Base-by-base conservation (phyloP, 2,888 invertebrate genomes). In the Cerceris ruficornis region DNA sequence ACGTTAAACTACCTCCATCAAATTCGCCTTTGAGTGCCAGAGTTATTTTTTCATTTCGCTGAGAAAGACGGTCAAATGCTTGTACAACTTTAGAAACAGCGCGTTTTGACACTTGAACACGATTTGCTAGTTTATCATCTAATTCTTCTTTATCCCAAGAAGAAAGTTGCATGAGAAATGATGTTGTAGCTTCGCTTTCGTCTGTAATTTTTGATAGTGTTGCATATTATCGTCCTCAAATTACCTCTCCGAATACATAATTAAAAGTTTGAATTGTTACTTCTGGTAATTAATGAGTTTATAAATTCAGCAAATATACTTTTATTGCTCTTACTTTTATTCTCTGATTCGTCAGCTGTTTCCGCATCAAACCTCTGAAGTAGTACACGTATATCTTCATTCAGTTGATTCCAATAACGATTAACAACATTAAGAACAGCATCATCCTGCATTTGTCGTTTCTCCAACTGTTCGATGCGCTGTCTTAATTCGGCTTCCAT, bases 131-230 rank as follows among this genome's bases (percentile, higher is more conserved):
- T 92, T 98, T 98, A 84, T 98, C 98, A 89, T 99, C 99, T 69
- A 99, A 93, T 91, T 99, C 99, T 89, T 98, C 98, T 90, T 98
- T 98, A 91, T 99, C 99, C 98, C 99, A 99, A 0, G 98, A 98
- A 0, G 98, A 98, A 54, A 99, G 92, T 90, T 98, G 97, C 93
- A 98, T 97, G 58, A 99, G 94, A 93, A 99, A 99, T 7, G 98
- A 98, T 8, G 98, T 98, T 8, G 98, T 98, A 0, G 98, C 98
- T 93, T 98, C 98, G 93, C 97, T 98, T 93, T 98, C 98, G 94
- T 98, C 97, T 97, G 90, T 57, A 93, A 92, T 82, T 72, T 77
- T 1, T 49, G 13, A 46, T 14, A 41, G 15, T 77, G 76, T 39
- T 13, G 41, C 9, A 43, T 59, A 39, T 28, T 6, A 46, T 52